phyloP scores from a whole-genome alignment of 2,113 vertebrate genomes.

The Limnothrissa miodon region DNA sequence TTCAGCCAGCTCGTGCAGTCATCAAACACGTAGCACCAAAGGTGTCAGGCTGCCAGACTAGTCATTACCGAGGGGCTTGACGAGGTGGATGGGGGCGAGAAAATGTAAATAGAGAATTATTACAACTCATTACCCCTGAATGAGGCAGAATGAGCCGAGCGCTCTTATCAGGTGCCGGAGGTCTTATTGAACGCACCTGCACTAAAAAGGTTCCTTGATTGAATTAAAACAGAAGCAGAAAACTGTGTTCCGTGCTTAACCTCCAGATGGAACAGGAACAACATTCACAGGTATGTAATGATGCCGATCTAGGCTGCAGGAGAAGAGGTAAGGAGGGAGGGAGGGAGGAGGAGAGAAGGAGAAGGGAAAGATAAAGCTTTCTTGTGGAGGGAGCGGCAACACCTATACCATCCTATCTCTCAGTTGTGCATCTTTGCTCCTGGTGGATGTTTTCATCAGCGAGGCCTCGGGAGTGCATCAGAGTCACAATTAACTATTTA shows the following conservation, averaged over 20 bases:
- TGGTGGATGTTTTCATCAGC: background rate
- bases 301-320: background rate
- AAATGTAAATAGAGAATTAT: constrained; percentile 1
- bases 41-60: background rate
- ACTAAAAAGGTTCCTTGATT: constrained; percentile 1
- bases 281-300: background rate
- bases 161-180: background rate
- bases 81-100: background rate
- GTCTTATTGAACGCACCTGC: background rate
- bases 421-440: background rate
- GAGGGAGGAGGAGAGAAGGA: no score
- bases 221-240: background rate
- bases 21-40: background rate
- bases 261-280: background rate
- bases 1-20: background rate
- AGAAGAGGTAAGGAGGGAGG: background rate
- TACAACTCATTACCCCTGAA: background rate
- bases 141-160: background rate
- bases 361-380: background rate
- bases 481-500: background rate
- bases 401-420: background rate
- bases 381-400: background rate
- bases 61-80: constrained; percentile 2
- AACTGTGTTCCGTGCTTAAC: background rate
- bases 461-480: background rate